Conservation (phyloP, 2,797 vertebrate genomes). For the Emys orbicularis region DNA sequence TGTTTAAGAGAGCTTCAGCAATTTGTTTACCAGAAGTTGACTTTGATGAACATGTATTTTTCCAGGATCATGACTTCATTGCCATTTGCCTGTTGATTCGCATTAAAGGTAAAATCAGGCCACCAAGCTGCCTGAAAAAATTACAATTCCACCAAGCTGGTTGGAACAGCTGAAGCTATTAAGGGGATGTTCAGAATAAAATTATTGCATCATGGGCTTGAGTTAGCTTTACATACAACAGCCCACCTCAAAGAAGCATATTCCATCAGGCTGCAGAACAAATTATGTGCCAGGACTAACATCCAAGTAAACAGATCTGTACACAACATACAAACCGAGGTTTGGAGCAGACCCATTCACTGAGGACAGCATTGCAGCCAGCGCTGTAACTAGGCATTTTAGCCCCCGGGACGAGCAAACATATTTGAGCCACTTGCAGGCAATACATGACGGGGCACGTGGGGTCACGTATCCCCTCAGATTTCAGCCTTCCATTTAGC, state of each 20-base stretch:
- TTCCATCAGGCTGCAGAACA: no score
- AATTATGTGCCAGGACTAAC: no score
- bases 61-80: constrained; percentile 1
- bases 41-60: constrained; percentile 62
- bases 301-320: no score
- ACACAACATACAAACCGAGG: no score
- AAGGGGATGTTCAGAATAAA: background rate
- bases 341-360: no score
- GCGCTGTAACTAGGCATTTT: no score
- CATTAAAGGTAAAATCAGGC: constrained; percentile 52
- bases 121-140: constrained; percentile 23
- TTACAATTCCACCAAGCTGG: background rate
- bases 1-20: constrained; percentile 48
- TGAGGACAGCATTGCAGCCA: no score
- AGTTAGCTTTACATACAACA: background rate
- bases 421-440: no score
- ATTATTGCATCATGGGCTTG: background rate
- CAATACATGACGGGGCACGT: no score
- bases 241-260: background rate
- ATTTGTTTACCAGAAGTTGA: constrained; percentile 39
- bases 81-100: constrained; percentile 39
- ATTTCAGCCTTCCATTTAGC: no score
- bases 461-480: no score
- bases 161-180: background rate
- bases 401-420: no score